Evolutionary conservation across 23 tunicate genomes (phyloP), one percentile per base, ranked within the genome.

Genomic region (Halocynthia aurantium): DNA sequence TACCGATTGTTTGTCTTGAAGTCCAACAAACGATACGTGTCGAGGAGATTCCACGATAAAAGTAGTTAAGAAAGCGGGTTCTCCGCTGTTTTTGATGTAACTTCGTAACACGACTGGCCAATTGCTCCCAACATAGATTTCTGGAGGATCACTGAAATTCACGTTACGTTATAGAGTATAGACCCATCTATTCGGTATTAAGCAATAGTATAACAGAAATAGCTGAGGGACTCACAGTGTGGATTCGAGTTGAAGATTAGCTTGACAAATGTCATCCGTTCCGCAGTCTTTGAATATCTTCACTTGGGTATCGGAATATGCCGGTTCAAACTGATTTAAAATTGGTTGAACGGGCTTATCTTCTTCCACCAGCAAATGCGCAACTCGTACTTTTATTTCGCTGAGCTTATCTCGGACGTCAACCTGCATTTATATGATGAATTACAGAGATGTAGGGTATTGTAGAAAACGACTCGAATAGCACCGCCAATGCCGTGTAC

Each of bases 271-370:
- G 13, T 92, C 90, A 74, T 92, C 98, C 7, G 74, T 67, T 6
- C 98, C 98, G 75, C 98, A 92, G 69, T 86, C 83, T 52, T 78
- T 78, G 73, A 57, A 74, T 13, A 92, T 86, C 50, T 82, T 75
- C 8, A 85, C 98, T 9, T 8, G n/a, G 10, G 81, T 76, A 58
- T 69, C 70, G 10, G 83, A 50, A 53, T 65, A 62, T 50, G 92
- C 76, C 44, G 84, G 95, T 12, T 82, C 50, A 5, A 92, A 54
- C 54, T 44, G 64, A 65, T 92, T 84, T 53, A 92, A 51, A 10
- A 92, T 77, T 10, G 98, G 98, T 64, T 92, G 87, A 40, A 85
- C 85, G 20, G 91, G 88, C 52, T 60, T 63, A 60, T 86, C 19
- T 7, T 31, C 71, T 65, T 85, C 98, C 7, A 54, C 40, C 80